Conservation (phyloP, 2,113 vertebrate species). For the Blennius ocellaris region DNA sequence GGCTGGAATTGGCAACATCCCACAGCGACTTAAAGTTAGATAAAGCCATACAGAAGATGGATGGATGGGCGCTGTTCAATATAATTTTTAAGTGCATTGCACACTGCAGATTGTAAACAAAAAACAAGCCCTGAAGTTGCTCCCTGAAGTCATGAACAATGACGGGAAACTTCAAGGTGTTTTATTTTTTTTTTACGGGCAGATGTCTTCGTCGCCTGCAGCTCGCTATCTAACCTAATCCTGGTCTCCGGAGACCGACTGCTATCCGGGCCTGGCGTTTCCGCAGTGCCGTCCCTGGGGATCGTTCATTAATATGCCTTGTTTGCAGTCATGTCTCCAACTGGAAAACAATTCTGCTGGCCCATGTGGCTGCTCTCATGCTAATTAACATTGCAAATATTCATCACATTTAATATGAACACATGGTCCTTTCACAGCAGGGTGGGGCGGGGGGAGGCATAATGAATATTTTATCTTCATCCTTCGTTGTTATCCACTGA, state of each 20-base stretch:
- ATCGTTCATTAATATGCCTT: constrained; percentile 65
- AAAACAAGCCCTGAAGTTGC: background rate
- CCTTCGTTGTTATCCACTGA: constrained; percentile 32
- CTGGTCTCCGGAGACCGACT: constrained; percentile 28
- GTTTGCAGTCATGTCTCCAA: constrained; percentile 63
- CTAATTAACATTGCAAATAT: constrained; percentile 75
- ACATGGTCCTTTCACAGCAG: constrained; percentile 70
- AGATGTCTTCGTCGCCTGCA: constrained; percentile 21
- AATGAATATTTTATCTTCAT: constrained; percentile 65
- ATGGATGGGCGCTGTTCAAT: background rate
- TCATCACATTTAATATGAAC: constrained; percentile 74
- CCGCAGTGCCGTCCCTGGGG: constrained; percentile 38
- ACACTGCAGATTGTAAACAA: constrained; percentile 8
- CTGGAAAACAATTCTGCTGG: constrained; percentile 67
- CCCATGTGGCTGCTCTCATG: constrained; percentile 71
- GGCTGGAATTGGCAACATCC: no score
- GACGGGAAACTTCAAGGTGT: background rate
- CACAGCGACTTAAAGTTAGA: constrained; percentile 8
- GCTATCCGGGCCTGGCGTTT: constrained; percentile 16
- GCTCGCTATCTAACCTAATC: constrained; percentile 20
- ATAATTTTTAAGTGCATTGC: background rate
- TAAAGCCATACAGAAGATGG: background rate
- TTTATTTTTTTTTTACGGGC: background rate
- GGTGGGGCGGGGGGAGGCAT: constrained; percentile 15
- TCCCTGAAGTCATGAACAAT: background rate